A percentile compares a stretch with the other conserved stretches of the same genome.
Evolutionary conservation across 2,797 vertebrate genomes (phyloP).

Genomic region (Silurus aristotelis): DNA sequence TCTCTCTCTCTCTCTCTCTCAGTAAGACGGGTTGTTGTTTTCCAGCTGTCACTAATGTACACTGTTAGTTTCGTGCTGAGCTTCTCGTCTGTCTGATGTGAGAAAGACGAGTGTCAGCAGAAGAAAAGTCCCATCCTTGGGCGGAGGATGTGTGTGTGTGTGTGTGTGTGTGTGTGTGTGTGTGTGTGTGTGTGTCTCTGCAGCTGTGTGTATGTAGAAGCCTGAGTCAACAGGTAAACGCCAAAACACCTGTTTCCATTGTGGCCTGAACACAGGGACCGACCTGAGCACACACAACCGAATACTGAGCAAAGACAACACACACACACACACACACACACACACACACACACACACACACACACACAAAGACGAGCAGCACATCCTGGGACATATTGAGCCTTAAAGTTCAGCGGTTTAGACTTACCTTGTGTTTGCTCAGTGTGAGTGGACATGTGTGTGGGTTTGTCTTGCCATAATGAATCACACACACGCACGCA

Average conservation of each 20-base stretch:
- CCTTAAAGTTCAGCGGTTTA: constrained; percentile 48
- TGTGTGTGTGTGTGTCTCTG: constrained; percentile 35
- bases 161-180: constrained; percentile 33
- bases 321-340: constrained; percentile 38
- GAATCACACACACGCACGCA: constrained; percentile 24
- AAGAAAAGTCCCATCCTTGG: constrained; percentile 35
- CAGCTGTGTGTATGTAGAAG: constrained; percentile 36
- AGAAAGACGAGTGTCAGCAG: constrained; percentile 38
- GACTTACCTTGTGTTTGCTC: constrained; percentile 50
- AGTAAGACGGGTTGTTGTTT: constrained; percentile 13
- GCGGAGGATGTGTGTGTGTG: constrained; percentile 14
- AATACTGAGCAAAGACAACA: constrained; percentile 44
- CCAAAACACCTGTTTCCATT: constrained; percentile 47
- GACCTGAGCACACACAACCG: constrained; percentile 41
- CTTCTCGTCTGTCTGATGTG: constrained; percentile 28
- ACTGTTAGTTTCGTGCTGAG: constrained; percentile 33
- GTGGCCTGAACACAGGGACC: constrained; percentile 26
- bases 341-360: constrained; percentile 28
- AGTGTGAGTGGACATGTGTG: constrained; percentile 31
- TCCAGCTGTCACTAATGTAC: constrained; percentile 34
- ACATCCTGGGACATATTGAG: constrained; percentile 29
- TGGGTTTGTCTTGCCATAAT: constrained; percentile 37
- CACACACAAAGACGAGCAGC: constrained; percentile 23
- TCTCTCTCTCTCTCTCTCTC: background rate
- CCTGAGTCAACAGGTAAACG: constrained; percentile 43